These are phyloP conservation scores for Otus scops DNA, from an alignment of 2,797 vertebrate species.

Conservation along the genomic window DNA sequence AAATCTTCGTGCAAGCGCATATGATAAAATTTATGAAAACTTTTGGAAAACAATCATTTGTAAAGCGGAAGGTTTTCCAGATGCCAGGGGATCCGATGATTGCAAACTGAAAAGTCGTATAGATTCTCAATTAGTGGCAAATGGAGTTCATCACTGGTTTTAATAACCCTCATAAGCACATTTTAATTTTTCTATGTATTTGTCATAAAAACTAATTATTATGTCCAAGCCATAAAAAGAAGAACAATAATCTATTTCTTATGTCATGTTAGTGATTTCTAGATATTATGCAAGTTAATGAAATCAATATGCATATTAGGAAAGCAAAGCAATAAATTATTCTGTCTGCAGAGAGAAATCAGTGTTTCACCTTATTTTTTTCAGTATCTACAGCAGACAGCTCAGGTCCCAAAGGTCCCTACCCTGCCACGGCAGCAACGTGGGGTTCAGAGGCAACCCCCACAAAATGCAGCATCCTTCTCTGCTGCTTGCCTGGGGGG, in stretches of 20 bases:
- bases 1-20: not conserved
- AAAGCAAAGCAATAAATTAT: not conserved
- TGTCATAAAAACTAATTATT: constrained; percentile 7
- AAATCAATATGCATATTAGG: not conserved
- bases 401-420: not conserved
- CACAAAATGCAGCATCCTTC: fast-evolving
- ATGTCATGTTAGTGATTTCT: not conserved
- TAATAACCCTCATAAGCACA: not conserved
- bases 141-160: not conserved
- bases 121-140: not conserved
- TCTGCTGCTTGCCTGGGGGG: not conserved
- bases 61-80: not conserved
- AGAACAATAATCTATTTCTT: constrained; percentile 9
- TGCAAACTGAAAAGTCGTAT: not conserved
- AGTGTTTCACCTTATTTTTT: not conserved
- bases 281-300: not conserved
- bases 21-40: not conserved
- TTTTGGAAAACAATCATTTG: not conserved
- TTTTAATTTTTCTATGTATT: not conserved
- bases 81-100: not conserved
- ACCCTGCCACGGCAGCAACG: fast-evolving
- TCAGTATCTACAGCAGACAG: not conserved
- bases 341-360: not conserved
- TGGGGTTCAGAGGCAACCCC: fast-evolving
- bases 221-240: constrained; percentile 18